A percentile compares a stretch with the other conserved stretches of the same genome.
These are phyloP conservation scores for Spea hammondii DNA, from an alignment of 2,797 vertebrate species.

Conservation along the genomic window DNA sequence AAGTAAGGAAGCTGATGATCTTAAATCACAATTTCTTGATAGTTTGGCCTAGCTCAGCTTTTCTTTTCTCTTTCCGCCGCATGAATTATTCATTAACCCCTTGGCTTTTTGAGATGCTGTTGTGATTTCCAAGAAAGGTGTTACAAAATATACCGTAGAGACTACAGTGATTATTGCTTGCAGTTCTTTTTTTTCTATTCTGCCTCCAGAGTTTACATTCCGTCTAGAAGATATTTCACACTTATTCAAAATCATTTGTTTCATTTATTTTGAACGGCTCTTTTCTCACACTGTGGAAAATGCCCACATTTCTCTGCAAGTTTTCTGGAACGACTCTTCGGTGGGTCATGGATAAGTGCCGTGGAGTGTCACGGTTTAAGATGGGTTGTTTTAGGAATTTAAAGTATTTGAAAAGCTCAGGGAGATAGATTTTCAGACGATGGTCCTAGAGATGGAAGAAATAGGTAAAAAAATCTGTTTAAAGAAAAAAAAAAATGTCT, in stretches of 20 bases:
- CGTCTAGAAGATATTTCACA: slow-evolving; percentile 34
- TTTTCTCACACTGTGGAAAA: slow-evolving; percentile 33
- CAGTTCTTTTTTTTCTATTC: not conserved
- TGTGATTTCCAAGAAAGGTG: not conserved
- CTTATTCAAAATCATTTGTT: slow-evolving; percentile 41
- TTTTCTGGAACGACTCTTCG: slow-evolving; percentile 19
- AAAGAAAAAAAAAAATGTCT: slow-evolving; percentile 14
- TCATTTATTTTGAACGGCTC: slow-evolving; percentile 31
- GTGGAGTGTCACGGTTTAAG: slow-evolving; percentile 24
- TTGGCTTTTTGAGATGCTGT: slow-evolving; percentile 6
- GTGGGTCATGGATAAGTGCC: slow-evolving; percentile 31
- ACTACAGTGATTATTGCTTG: not conserved
- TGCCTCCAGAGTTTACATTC: slow-evolving; percentile 7
- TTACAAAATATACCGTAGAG: not conserved
- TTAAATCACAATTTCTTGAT: slow-evolving; percentile 17
- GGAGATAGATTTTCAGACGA: slow-evolving; percentile 15
- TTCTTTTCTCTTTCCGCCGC: slow-evolving; percentile 1
- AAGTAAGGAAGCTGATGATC: slow-evolving; percentile 16
- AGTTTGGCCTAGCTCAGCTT: slow-evolving; percentile 7
- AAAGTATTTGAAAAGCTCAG: slow-evolving; percentile 33
- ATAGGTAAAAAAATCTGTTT: slow-evolving; percentile 20
- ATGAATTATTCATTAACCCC: slow-evolving; percentile 36
- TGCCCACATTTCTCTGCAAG: slow-evolving; percentile 40
- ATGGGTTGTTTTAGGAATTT: slow-evolving; percentile 31
- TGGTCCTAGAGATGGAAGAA: slow-evolving; percentile 13